Base-by-base conservation (phyloP, 1,140 invertebrate genomes). In the Brachionus calyciflorus region DNA sequence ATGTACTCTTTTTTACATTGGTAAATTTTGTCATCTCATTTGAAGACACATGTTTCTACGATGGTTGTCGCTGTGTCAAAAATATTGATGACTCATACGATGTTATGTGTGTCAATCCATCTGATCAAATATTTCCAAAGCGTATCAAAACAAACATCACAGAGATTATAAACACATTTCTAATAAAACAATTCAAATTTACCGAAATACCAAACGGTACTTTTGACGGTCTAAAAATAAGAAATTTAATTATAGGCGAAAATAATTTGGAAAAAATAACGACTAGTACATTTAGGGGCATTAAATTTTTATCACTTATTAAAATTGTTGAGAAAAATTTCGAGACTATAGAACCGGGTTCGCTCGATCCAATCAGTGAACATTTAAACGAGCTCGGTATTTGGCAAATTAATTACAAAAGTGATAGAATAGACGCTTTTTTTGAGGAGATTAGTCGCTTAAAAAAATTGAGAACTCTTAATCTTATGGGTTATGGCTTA, bases 321-420 rank as follows among this genome's bases (percentile, higher is more conserved):
- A 55, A 37, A 49, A 73, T 73, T 33, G 37, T 49, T n/a, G 69
- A 73, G 41, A 73, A 73, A 37, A 24, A 41, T 12, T 55, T 73
- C 26, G 46, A 49, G 28, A 51, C 28, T 41, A 55, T 73, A 19
- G 46, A 73, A 24, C n/a, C 10, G 21, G 46, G 51, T 1, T 7
- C 69, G 10, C 33, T 73, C n/a, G 30, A 49, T 49, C 46, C 44
- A 37, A 26, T 73, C 1, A 55, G 46, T 26, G 28, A 51, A n/a
- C 17, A 14, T 19, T 41, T 73, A 19, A 40, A 24, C 4, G 69
- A 73, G 28, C 19, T 73, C 12, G 51, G 46, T 1, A 33, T 73
- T n/a, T 73, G 46, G 51, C 46, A 51, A 5, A 55, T 51, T 3
- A 49, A 55, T 37, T 55, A 73, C 17, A 30, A 37, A 33, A 51